A percentile compares a stretch with the other conserved stretches of the same genome.
phyloP scores from a whole-genome alignment of 64 coral and sea anemone genomes.

The Orbicella faveolata region DNA sequence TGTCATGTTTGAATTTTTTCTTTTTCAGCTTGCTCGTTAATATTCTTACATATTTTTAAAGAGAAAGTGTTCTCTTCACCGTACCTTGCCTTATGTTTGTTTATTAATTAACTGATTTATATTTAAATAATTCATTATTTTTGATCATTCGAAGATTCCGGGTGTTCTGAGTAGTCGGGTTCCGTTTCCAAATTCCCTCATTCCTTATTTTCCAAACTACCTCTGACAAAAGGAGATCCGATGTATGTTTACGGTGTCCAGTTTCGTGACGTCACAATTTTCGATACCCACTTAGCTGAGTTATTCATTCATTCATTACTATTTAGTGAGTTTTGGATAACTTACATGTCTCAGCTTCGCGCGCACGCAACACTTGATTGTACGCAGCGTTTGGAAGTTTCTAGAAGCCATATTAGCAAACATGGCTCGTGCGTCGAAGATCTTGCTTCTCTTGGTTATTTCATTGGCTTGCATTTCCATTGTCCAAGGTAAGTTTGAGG shows the following conservation, averaged over 20 bases:
- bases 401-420: not conserved
- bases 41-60: too few species aligned
- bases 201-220: too few species aligned
- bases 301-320: not conserved
- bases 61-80: too few species aligned
- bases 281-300: not conserved
- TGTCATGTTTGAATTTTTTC: too few species aligned
- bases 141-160: too few species aligned
- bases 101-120: too few species aligned
- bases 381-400: not conserved
- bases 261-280: slow-evolving; percentile 4
- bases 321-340: not conserved
- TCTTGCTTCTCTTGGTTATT: not conserved
- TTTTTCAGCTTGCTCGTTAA: too few species aligned
- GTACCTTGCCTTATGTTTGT: too few species aligned
- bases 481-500: slow-evolving; percentile 4
- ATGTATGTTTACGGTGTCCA: not conserved
- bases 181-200: too few species aligned
- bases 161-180: too few species aligned
- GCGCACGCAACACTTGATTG: not conserved
- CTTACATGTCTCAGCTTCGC: not conserved
- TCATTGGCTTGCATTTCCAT: not conserved
- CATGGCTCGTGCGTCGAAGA: not conserved
- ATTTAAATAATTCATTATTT: too few species aligned
- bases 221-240: not conserved